A percentile compares a stretch with the other conserved stretches of the same genome.
These are phyloP conservation scores for Xestia sexstrigata DNA, from an alignment of 2,888 invertebrate genomes.

Conservation along the genomic window DNA sequence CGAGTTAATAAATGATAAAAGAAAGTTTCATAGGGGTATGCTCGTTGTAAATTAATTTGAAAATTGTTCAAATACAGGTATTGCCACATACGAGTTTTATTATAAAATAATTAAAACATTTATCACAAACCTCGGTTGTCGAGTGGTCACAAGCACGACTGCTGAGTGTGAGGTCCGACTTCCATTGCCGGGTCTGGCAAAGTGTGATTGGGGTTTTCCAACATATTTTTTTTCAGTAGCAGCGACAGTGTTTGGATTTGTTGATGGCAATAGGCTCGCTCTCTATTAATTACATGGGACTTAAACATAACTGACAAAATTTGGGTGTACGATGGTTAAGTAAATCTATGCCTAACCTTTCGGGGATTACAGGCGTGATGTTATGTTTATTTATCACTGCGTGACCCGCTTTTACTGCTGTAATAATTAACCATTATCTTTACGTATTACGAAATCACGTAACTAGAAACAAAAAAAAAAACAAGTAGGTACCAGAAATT, in stretches of 20 bases:
- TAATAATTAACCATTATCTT: background rate
- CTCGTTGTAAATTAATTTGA: conserved; percentile 3
- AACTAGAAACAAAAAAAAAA: background rate
- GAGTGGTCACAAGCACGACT: too few relatives aligned
- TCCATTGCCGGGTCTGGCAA: too few relatives aligned
- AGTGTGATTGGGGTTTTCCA: too few relatives aligned
- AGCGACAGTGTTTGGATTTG: background rate
- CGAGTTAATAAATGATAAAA: background rate
- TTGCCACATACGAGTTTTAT: background rate
- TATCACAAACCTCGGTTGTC: too few relatives aligned
- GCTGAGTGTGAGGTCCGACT: too few relatives aligned
- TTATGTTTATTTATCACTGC: too few relatives aligned
- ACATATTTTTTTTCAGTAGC: too few relatives aligned
- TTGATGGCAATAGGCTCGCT: background rate
- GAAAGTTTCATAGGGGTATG: conserved; percentile 26
- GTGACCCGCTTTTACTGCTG: background rate
- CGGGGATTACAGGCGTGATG: too few relatives aligned
- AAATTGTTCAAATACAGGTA: background rate
- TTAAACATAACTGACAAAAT: background rate
- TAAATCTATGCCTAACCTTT: too few relatives aligned
- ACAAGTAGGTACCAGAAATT: background rate
- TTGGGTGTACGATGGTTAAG: background rate
- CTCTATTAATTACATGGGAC: background rate
- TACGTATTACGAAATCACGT: background rate
- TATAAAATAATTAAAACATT: too few relatives aligned